Conservation (phyloP, 2,797 vertebrate genomes). For the Phrynocephalus forsythii region DNA sequence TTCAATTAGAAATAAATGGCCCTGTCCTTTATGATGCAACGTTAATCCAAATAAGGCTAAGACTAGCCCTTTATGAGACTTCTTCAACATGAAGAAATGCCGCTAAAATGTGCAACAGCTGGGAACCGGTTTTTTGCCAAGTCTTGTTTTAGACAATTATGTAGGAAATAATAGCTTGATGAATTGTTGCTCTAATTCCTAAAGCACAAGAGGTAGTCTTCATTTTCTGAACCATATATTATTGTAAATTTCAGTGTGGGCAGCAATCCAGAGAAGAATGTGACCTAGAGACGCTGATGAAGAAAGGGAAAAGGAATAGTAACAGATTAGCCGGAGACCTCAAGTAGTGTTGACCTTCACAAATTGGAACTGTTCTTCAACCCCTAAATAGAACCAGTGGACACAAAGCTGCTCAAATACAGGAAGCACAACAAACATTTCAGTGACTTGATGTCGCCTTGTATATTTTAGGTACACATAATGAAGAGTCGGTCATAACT, state of each 20-base stretch:
- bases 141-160: slow-evolving; percentile 78
- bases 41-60: slow-evolving; percentile 83
- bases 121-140: slow-evolving; percentile 71
- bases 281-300: neutral
- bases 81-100: slow-evolving; percentile 71
- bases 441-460: neutral
- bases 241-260: slow-evolving; percentile 39
- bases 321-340: slow-evolving; percentile 11
- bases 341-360: slow-evolving; percentile 19
- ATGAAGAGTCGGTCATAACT: too few species aligned
- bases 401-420: neutral
- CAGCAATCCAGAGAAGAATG: slow-evolving; percentile 45
- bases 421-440: neutral
- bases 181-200: slow-evolving; percentile 64
- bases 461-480: neutral
- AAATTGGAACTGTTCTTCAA: neutral
- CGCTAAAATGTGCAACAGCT: slow-evolving; percentile 77
- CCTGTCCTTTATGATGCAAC: slow-evolving; percentile 59
- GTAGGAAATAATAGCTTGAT: slow-evolving; percentile 58
- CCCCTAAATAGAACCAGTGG: too few species aligned
- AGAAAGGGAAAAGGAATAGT: slow-evolving; percentile 35
- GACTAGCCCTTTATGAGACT: slow-evolving; percentile 63
- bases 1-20: slow-evolving; percentile 43
- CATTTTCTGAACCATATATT: slow-evolving; percentile 55
- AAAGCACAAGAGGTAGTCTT: slow-evolving; percentile 56